A percentile compares a stretch with the other conserved stretches of the same genome.
These are phyloP conservation scores for Heliconius charithonia DNA, from an alignment of 2,888 invertebrate species.

Conservation along the genomic window DNA sequence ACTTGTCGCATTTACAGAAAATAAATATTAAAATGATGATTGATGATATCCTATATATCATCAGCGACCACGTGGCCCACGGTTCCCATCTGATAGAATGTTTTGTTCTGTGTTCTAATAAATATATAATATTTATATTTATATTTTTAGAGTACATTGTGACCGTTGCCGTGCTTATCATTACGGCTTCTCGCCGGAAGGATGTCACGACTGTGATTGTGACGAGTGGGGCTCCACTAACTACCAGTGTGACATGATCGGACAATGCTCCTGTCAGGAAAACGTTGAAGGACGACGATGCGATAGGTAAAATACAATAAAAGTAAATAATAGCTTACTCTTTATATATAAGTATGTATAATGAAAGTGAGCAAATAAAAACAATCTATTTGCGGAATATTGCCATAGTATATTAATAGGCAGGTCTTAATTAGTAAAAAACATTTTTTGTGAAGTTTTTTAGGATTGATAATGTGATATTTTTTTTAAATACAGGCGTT, in stretches of 20 bases:
- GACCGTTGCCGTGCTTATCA: constrained; percentile 91
- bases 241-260: constrained; percentile 93
- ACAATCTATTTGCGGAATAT: too few species aligned
- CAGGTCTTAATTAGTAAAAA: too few species aligned
- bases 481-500: too few species aligned
- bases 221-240: constrained; percentile 94
- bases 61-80: too few species aligned
- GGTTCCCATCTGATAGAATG: too few species aligned
- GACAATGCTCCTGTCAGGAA: constrained; percentile 94
- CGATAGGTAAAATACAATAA: constrained; percentile 83
- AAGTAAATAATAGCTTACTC: neutral
- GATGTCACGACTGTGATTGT: constrained; percentile 94
- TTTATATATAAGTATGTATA: neutral
- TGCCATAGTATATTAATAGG: too few species aligned
- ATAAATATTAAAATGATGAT: too few species aligned
- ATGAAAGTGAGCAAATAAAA: neutral
- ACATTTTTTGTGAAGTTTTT: too few species aligned
- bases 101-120: neutral
- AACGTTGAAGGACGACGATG: constrained; percentile 97
- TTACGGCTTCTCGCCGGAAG: constrained; percentile 92
- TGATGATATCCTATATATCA: too few species aligned
- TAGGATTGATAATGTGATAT: too few species aligned
- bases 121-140: neutral
- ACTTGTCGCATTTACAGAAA: too few species aligned
- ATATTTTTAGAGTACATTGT: constrained; percentile 84